Evolutionary conservation across 2,888 invertebrate genomes (phyloP), one percentile per base, ranked within the genome.

Genomic region (Callosobruchus maculatus): DNA sequence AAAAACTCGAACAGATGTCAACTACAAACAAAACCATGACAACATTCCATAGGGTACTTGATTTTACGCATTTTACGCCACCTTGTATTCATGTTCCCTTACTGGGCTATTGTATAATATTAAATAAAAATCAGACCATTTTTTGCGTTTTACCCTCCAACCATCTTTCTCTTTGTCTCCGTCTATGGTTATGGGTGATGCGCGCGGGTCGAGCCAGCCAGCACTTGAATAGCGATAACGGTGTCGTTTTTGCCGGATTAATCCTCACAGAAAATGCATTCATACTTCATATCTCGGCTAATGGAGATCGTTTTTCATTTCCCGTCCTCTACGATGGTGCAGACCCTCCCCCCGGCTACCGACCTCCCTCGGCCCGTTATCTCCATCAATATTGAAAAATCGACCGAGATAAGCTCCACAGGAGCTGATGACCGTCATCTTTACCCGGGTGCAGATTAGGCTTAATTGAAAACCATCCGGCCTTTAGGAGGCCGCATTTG

Each of bases 181-280:
- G 49, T 49, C 49, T 18, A 49, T 49, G 49, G 26, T 13, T 5
- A 49, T 49, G 49, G 1, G 49, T 13, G 49, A 49, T 49, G 49
- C 13, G 49, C 49, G 7, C 49, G 49, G 49, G 49, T 49, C 49
- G 49, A 49, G 49, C 49, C 49, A 72, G 70, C 73, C 73, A 72
- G 72, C 76, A 76, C 76, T 77, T 77, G 76, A 76, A 76, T 76
- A 74, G 73, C 73, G 77, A 77, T 77, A 77, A 77, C 79, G 80
- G 82, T 85, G 83, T 83, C 49, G 49, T 85, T 84, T 83, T 85
- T 84, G 83, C 82, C 81, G 84, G 83, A 85, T 85, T 85, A 86
- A 85, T 85, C 83, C 85, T 83, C 83, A 83, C 80, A 82, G 85
- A 85, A 85, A 85, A 85, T 86, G 86, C 86, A 86, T 86, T 86